These are phyloP conservation scores for Nycticryphes semicollaris DNA, from an alignment of 2,113 vertebrate genomes.

Conservation along the genomic window DNA sequence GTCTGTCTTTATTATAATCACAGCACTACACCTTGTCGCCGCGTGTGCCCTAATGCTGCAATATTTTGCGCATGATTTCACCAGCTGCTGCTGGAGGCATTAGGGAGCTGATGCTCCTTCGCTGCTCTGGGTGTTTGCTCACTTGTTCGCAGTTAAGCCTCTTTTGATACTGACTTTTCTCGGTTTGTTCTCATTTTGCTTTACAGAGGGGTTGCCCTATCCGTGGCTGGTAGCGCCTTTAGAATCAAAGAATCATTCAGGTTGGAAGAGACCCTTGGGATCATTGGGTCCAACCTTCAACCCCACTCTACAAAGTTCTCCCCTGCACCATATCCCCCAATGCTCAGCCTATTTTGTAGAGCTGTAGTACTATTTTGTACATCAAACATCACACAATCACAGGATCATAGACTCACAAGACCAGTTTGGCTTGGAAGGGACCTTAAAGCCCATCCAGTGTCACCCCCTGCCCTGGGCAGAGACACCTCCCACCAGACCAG, in stretches of 20 bases:
- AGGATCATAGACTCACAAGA: too few relatives aligned
- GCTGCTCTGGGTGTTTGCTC: not conserved
- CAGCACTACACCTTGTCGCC: not conserved
- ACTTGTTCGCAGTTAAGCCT: not conserved
- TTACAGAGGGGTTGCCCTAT: not conserved
- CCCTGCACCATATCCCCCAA: too few relatives aligned
- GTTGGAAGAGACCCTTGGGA: too few relatives aligned
- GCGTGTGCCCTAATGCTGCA: not conserved
- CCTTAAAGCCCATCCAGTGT: too few relatives aligned
- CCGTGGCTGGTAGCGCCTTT: not conserved
- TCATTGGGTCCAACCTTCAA: too few relatives aligned
- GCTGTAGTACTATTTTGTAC: too few relatives aligned
- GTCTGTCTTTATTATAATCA: not conserved
- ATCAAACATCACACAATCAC: not conserved
- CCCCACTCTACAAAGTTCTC: too few relatives aligned
- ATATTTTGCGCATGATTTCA: constrained; percentile 5
- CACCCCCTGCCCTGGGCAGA: too few relatives aligned
- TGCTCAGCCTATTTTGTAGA: too few relatives aligned
- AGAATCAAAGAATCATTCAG: too few relatives aligned
- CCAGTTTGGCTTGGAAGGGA: too few relatives aligned
- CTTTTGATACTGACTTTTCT: not conserved
- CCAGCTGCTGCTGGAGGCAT: not conserved
- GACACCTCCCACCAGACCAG: too few relatives aligned
- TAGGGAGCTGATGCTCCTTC: not conserved
- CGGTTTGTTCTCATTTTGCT: not conserved